Conservation (phyloP, 2,113 vertebrate genomes). For the Platysteira castanea region DNA sequence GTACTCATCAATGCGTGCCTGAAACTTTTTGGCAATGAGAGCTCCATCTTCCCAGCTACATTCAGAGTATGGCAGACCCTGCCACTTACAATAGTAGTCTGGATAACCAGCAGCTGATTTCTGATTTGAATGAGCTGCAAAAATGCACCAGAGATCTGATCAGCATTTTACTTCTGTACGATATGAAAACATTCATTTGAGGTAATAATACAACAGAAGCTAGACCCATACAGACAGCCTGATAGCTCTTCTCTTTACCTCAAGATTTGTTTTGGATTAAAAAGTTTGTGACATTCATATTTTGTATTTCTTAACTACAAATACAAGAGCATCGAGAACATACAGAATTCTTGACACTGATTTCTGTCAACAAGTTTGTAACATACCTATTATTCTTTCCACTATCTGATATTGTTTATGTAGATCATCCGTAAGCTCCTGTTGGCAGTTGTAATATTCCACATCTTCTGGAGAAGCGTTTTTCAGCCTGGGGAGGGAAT, state of each 20-base stretch:
- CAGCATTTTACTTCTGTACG: background rate
- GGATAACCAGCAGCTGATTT: conserved; percentile 96
- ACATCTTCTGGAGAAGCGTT: conserved; percentile 96
- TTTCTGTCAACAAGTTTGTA: background rate
- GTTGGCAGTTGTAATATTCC: conserved; percentile 97
- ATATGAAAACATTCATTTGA: background rate
- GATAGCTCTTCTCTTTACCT: background rate
- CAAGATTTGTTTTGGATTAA: background rate
- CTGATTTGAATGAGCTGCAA: conserved; percentile 94
- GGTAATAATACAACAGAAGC: background rate
- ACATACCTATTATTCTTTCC: conserved; percentile 93
- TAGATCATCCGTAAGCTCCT: conserved; percentile 94
- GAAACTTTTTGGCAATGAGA: conserved; percentile 92
- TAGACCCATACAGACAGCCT: background rate
- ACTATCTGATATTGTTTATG: conserved; percentile 98
- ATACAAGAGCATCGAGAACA: background rate
- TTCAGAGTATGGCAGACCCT: conserved; percentile 93
- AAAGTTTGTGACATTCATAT: background rate
- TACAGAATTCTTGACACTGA: background rate
- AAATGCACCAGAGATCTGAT: background rate
- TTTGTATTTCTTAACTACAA: background rate
- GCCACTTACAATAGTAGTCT: conserved; percentile 99
- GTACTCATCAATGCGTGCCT: conserved; percentile 91
- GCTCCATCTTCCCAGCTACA: conserved; percentile 99
- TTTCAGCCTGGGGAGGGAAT: conserved; percentile 83